Conservation (phyloP, 2,888 invertebrate species). For the Caenorhabditis zanzibari region DNA sequence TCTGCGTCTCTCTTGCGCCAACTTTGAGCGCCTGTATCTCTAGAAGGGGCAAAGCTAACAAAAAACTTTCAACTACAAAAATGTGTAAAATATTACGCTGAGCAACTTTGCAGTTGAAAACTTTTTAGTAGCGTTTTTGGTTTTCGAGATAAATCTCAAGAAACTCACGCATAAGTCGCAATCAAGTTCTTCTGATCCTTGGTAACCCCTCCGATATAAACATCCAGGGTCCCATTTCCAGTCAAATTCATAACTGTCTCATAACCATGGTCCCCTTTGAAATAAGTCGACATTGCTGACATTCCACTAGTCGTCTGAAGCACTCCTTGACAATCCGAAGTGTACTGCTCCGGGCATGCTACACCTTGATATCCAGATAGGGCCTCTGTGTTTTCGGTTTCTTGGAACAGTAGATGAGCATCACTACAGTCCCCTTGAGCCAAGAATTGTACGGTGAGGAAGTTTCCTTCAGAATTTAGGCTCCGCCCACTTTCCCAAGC, state of each 20-base stretch:
- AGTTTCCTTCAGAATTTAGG: not conserved
- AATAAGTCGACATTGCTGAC: not conserved
- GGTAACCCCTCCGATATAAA: constrained; percentile 13
- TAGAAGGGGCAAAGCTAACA: too few species aligned
- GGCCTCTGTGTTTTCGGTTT: not conserved
- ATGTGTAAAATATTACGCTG: too few species aligned
- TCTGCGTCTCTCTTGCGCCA: too few species aligned
- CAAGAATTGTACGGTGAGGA: not conserved
- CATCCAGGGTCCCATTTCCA: constrained; percentile 17
- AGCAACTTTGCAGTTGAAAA: too few species aligned
- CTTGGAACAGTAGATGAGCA: not conserved
- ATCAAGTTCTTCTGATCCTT: not conserved
- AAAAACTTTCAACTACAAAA: too few species aligned
- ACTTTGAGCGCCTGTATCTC: too few species aligned
- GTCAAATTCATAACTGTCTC: not conserved
- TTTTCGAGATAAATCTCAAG: too few species aligned
- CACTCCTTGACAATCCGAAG: not conserved
- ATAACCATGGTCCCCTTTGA: not conserved
- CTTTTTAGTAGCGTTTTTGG: too few species aligned
- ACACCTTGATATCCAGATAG: not conserved
- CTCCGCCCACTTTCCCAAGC: not conserved
- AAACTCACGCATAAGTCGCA: constrained; percentile 11
- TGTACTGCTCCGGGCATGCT: not conserved
- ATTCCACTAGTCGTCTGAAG: not conserved
- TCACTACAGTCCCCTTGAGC: not conserved